Percentiles rank a stretch among this genome's conserved stretches.
Conservation (phyloP, 2,888 invertebrate genomes). For the Bruchidius siliquastri region DNA sequence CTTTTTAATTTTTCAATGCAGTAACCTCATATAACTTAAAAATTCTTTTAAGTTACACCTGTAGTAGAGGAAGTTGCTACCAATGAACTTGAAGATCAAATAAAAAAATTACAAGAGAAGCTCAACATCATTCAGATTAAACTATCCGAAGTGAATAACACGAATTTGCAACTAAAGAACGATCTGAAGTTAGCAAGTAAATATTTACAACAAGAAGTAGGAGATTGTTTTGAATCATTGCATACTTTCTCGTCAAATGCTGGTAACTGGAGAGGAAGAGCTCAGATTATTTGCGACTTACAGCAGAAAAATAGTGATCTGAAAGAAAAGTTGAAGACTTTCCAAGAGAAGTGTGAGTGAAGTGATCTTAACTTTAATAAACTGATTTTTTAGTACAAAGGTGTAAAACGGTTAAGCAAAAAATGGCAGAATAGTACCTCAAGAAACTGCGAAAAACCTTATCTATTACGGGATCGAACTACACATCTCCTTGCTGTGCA, state of each 20-base stretch:
- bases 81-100: conserved; percentile 49
- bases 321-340: conserved; percentile 55
- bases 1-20: too few relatives aligned
- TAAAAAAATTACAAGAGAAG: conserved; percentile 60
- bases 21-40: too few relatives aligned
- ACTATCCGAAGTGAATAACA: conserved; percentile 65
- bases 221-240: conserved; percentile 64
- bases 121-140: conserved; percentile 56
- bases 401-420: neutral
- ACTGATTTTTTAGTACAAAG: too few relatives aligned
- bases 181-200: conserved; percentile 70
- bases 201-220: conserved; percentile 70
- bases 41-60: neutral
- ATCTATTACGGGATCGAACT: too few relatives aligned
- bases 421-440: too few relatives aligned
- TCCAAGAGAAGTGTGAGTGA: conserved; percentile 30
- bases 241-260: conserved; percentile 55
- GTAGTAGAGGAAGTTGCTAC: neutral
- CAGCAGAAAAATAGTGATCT: conserved; percentile 66
- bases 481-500: too few relatives aligned
- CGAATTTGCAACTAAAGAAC: conserved; percentile 63
- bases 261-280: conserved; percentile 70
- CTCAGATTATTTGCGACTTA: conserved; percentile 67
- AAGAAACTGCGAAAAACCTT: too few relatives aligned
- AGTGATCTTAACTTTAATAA: too few relatives aligned